phyloP scores from a whole-genome alignment of 2,888 invertebrate species.

The Homarus gammarus region DNA sequence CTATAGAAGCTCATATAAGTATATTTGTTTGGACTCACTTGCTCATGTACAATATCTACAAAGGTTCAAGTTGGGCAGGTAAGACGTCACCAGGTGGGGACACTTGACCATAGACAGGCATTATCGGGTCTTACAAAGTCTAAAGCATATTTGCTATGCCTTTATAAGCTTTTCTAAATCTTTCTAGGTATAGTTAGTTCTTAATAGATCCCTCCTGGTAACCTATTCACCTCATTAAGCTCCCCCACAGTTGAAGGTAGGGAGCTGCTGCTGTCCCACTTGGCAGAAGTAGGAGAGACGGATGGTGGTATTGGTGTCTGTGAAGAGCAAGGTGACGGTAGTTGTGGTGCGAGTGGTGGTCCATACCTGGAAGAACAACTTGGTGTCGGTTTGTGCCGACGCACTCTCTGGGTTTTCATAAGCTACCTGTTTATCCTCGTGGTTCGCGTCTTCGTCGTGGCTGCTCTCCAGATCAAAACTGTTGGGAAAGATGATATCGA shows the following conservation, averaged over 20 bases:
- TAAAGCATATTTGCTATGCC: background rate
- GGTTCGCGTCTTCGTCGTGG: background rate
- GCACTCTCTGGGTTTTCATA: background rate
- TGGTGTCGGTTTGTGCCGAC: background rate
- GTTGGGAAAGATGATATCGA: background rate
- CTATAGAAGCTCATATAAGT: background rate
- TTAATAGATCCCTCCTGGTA: too few relatives aligned
- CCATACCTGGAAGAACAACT: conserved; percentile 32
- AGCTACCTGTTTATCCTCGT: background rate
- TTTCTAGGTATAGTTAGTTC: background rate
- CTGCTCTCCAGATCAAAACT: conserved; percentile 15
- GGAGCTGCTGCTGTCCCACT: conserved; percentile 24
- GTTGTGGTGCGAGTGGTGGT: conserved; percentile 38
- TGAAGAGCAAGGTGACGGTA: conserved; percentile 54
- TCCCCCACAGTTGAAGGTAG: conserved; percentile 13
- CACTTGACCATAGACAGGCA: background rate
- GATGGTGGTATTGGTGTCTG: conserved; percentile 50
- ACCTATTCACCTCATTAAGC: background rate
- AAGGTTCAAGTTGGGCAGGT: background rate
- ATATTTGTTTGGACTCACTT: conserved; percentile 30
- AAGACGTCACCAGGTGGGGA: background rate
- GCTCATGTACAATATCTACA: background rate
- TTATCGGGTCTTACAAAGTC: background rate
- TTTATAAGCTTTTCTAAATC: background rate
- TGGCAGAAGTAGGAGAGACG: conserved; percentile 41